phyloP scores from a whole-genome alignment of 1,140 invertebrate genomes.

The Sweltsa coloradensis region DNA sequence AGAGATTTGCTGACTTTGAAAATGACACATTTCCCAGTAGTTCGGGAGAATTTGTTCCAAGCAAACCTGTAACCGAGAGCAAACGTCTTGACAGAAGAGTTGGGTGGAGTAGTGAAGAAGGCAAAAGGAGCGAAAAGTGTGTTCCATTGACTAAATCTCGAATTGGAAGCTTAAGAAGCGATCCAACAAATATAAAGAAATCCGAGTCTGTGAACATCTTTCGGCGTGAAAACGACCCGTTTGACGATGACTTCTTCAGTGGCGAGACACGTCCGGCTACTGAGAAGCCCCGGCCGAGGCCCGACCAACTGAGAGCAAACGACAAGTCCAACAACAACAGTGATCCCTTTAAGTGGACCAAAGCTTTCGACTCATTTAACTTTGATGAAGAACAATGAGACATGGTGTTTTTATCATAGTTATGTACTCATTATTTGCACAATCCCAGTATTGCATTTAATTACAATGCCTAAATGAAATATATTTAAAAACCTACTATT shows the following conservation, averaged over 20 bases:
- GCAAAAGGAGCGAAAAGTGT: slow-evolving; percentile 5
- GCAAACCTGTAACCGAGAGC: slow-evolving; percentile 1
- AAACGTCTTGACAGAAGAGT: slow-evolving; percentile 1
- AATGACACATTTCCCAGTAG: slow-evolving; percentile 1
- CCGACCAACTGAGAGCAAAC: too few relatives aligned
- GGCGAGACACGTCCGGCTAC: slow-evolving; percentile 2
- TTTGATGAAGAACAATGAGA: slow-evolving; percentile 27
- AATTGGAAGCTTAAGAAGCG: slow-evolving; percentile 28
- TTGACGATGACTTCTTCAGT: slow-evolving; percentile 77
- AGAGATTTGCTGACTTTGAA: slow-evolving; percentile 10
- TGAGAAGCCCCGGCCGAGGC: too few relatives aligned
- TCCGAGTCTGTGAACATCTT: slow-evolving; percentile 82
- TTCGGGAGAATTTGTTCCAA: slow-evolving; percentile 6
- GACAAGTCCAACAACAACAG: slow-evolving; percentile 9
- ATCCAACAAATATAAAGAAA: slow-evolving; percentile 43
- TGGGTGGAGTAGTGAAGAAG: slow-evolving; percentile 5
- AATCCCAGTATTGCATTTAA: too few relatives aligned
- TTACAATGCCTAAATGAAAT: too few relatives aligned
- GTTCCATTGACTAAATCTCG: background rate
- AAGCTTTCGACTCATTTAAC: slow-evolving; percentile 25
- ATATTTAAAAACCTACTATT: too few relatives aligned
- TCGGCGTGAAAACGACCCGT: slow-evolving; percentile 64
- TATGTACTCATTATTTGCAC: too few relatives aligned
- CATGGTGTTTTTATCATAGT: too few relatives aligned
- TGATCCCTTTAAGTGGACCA: slow-evolving; percentile 22